Base-by-base conservation (phyloP, 2,113 vertebrate genomes). In the Pholis gunnellus region DNA sequence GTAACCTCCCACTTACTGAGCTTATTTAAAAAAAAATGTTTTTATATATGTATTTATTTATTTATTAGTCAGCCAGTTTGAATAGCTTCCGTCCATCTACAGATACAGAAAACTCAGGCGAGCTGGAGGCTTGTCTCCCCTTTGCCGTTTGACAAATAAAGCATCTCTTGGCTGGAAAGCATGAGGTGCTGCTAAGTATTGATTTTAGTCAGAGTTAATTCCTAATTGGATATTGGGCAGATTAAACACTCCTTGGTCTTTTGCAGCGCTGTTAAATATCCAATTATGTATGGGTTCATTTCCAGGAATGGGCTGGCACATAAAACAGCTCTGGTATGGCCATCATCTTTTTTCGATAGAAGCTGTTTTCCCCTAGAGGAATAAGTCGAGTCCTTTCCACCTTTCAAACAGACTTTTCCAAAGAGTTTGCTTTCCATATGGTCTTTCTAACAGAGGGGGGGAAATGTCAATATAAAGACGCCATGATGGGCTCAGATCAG, bases 201-300 rank as follows among this genome's bases (percentile, higher is more conserved):
- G 83, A 73, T 89, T 86, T 77, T 29, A 50, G 70, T 80, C 50
- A 64, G 72, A 78, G n/a, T 27, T 46, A 83, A 79, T 52, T 36
- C 59, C 31, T 73, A 64, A 60, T 40, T 81, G 73, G 59, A 84
- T 46, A 54, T 57, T 56, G 38, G 68, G 34, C 59, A 73, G 74
- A 81, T 83, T 79, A 81, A 78, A 83, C 40, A 42, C 60, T 60
- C 29, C 15, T 69, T 70, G 56, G 42, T 70, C 54, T 79, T 79
- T 66, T 77, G 15, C 57, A 38, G 9, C 61, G 25, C 25, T 50
- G 46, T 75, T 71, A 71, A 56, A 69, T 44, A 56, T 69, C 5
- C 15, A 64, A 9, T 71, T 60, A 73, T 5, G 3, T 61, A 10
- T 40, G 10, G 20, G 31, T 57, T 73, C 29, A 78, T 29, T 52